phyloP scores from a whole-genome alignment of 2,113 vertebrate genomes.

The Nymphicus hollandicus region DNA sequence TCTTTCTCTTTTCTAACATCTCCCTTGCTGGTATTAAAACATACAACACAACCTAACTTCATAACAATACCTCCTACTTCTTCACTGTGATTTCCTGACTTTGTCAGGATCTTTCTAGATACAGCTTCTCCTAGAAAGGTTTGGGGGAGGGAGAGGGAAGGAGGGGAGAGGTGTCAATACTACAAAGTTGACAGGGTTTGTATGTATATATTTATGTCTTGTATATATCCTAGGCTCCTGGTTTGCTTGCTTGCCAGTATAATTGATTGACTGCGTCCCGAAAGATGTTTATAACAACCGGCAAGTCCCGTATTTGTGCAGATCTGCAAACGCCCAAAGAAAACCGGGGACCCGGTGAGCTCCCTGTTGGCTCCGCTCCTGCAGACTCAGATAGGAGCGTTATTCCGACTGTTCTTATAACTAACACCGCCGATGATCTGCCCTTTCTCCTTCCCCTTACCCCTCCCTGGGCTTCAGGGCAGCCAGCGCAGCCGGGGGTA shows the following conservation, averaged over 20 bases:
- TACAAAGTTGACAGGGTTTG: neutral
- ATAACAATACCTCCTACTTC: neutral
- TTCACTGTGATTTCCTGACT: neutral
- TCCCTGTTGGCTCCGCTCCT: neutral
- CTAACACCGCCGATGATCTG: neutral
- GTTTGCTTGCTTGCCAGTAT: neutral
- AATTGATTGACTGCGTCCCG: neutral
- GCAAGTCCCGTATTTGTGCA: neutral
- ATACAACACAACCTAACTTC: neutral
- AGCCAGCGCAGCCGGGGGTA: neutral
- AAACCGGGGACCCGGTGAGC: neutral
- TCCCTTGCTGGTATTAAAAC: neutral
- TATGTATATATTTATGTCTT: neutral
- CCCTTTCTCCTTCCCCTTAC: neutral
- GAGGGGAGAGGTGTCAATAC: neutral
- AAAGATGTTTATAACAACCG: neutral
- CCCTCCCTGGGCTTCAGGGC: neutral
- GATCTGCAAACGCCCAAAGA: neutral
- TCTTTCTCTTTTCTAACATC: neutral
- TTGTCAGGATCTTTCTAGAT: neutral
- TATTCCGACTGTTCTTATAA: fast-evolving
- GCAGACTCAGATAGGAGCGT: neutral
- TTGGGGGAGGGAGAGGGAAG: neutral
- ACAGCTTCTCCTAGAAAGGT: neutral
- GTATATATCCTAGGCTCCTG: neutral